Conservation (phyloP, 1,140 invertebrate genomes). For the Drosophila equinoxialis region DNA sequence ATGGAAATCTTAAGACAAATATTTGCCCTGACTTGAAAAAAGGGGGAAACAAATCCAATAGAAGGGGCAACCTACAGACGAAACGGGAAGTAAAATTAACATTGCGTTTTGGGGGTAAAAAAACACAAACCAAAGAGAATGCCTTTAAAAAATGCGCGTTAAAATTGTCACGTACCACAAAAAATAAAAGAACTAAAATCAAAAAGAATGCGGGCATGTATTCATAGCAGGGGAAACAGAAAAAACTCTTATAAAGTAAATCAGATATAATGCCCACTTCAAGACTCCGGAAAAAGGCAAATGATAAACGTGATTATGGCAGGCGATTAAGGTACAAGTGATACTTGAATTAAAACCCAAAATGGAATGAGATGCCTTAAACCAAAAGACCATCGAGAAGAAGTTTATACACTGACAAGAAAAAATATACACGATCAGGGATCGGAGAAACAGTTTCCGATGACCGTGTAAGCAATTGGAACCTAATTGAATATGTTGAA, state of each 20-base stretch:
- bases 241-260: constrained; percentile 46
- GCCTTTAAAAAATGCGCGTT: constrained; percentile 40
- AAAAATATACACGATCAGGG: too few relatives aligned
- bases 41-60: not conserved
- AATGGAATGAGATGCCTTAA: constrained; percentile 1
- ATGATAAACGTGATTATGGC: constrained; percentile 76
- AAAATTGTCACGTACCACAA: constrained; percentile 78
- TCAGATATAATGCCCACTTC: constrained; percentile 50
- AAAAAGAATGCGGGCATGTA: constrained; percentile 56
- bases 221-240: constrained; percentile 39
- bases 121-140: constrained; percentile 6
- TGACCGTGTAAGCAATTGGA: too few relatives aligned
- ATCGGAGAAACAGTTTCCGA: too few relatives aligned
- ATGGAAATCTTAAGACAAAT: constrained; percentile 75
- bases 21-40: constrained; percentile 67
- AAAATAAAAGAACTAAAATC: not conserved
- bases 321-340: constrained; percentile 75
- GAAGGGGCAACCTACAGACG: constrained; percentile 10
- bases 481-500: too few relatives aligned
- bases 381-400: not conserved
- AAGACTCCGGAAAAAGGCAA: constrained; percentile 53
- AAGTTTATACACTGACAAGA: not conserved
- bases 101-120: constrained; percentile 16
- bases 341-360: constrained; percentile 55
- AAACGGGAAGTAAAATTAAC: constrained; percentile 30